Conservation (phyloP, 2,888 invertebrate species). For the Brenthis hecate region DNA sequence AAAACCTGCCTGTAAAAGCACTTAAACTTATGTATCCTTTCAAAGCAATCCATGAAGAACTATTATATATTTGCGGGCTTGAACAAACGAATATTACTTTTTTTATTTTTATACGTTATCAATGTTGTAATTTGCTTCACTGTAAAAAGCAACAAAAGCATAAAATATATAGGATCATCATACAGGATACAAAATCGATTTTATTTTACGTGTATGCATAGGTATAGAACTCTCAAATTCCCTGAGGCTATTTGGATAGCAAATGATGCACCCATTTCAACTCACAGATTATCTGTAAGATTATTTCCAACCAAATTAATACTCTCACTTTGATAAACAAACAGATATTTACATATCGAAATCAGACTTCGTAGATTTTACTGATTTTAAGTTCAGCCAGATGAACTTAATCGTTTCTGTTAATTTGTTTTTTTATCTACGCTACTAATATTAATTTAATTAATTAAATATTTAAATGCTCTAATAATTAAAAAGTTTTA, state of each 20-base stretch:
- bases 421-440: neutral
- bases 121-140: neutral
- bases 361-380: slow-evolving; percentile 59
- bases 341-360: slow-evolving; percentile 76
- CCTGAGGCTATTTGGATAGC: slow-evolving; percentile 76
- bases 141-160: neutral
- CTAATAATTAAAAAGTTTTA: neutral
- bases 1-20: no score
- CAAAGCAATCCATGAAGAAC: no score
- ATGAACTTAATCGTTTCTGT: slow-evolving; percentile 8
- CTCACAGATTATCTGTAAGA: slow-evolving; percentile 63
- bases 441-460: neutral
- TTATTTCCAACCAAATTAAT: slow-evolving; percentile 71
- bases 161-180: neutral
- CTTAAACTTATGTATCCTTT: no score
- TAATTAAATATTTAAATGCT: slow-evolving; percentile 19
- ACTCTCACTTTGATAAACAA: slow-evolving; percentile 74
- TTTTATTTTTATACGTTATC: neutral
- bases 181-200: slow-evolving; percentile 9
- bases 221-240: slow-evolving; percentile 34
- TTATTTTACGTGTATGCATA: slow-evolving; percentile 8
- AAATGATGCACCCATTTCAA: slow-evolving; percentile 71
- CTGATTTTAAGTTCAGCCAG: slow-evolving; percentile 38
- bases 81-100: no score
- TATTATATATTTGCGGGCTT: no score